Conservation (phyloP, 2,888 invertebrate species). For the Stramonita haemastoma region DNA sequence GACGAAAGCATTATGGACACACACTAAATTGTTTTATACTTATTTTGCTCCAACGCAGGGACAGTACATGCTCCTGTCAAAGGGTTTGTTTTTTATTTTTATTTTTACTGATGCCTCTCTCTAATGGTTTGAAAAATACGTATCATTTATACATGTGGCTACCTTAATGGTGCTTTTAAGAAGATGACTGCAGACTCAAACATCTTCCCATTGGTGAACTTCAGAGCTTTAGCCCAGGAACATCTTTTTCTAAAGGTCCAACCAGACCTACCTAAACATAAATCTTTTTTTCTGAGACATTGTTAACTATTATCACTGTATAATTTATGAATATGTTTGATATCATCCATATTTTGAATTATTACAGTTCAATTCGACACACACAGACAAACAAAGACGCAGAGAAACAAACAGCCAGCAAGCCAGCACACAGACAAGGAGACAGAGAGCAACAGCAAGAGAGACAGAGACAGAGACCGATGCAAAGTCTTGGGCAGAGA, state of each 20-base stretch:
- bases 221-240: too few species aligned
- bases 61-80: not conserved
- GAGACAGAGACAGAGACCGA: not conserved
- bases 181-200: too few species aligned
- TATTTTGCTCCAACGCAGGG: not conserved
- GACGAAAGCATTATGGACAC: not conserved
- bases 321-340: too few species aligned
- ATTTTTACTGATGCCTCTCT: not conserved
- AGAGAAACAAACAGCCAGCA: not conserved
- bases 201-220: too few species aligned
- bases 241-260: too few species aligned
- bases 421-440: not conserved
- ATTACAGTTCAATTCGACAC: not conserved
- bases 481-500: too few species aligned
- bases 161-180: too few species aligned
- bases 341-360: too few species aligned
- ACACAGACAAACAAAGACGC: not conserved
- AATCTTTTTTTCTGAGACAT: too few species aligned
- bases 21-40: not conserved
- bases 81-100: too few species aligned
- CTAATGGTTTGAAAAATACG: not conserved
- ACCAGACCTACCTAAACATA: too few species aligned
- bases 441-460: constrained; percentile 10
- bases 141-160: not conserved
- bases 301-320: too few species aligned